Evolutionary conservation across 1,140 invertebrate species (phyloP).

Genomic region (Cardiocondyla obscurior): DNA sequence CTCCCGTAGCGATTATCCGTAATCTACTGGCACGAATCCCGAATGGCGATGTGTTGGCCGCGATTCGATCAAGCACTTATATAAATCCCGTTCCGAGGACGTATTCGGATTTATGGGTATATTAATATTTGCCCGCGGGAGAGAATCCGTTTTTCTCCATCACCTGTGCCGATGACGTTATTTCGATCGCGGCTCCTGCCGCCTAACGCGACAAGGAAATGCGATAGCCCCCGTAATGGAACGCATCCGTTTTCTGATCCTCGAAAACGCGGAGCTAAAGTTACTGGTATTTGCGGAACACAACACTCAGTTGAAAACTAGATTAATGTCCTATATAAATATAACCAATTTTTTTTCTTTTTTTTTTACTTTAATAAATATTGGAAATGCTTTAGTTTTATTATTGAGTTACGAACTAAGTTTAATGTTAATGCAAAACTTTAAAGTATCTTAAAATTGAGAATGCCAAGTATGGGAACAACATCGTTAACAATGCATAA

Average conservation of each 20-base stretch:
- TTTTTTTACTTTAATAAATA: too few relatives aligned
- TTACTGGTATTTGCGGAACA: neutral
- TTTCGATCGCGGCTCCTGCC: constrained; percentile 16
- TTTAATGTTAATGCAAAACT: neutral
- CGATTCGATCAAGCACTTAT: constrained; percentile 47
- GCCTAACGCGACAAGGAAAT: constrained; percentile 12
- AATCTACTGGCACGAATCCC: constrained; percentile 49
- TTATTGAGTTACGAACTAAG: too few relatives aligned
- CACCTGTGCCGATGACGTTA: constrained; percentile 31
- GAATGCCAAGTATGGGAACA: neutral
- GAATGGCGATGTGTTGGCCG: constrained; percentile 10
- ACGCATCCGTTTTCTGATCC: neutral
- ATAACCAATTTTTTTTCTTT: too few relatives aligned
- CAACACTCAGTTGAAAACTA: neutral
- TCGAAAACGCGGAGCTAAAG: neutral
- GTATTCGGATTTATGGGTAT: constrained; percentile 44
- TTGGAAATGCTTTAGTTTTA: too few relatives aligned
- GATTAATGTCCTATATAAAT: neutral
- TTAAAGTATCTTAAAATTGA: neutral
- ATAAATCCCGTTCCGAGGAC: constrained; percentile 47
- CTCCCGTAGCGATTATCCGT: constrained; percentile 38
- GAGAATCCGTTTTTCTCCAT: constrained; percentile 35
- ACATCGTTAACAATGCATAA: constrained; percentile 10
- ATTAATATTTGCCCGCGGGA: constrained; percentile 46
- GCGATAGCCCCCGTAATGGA: neutral